Evolutionary conservation across 2,797 vertebrate species (phyloP).

Genomic region (Hydrophis major): DNA sequence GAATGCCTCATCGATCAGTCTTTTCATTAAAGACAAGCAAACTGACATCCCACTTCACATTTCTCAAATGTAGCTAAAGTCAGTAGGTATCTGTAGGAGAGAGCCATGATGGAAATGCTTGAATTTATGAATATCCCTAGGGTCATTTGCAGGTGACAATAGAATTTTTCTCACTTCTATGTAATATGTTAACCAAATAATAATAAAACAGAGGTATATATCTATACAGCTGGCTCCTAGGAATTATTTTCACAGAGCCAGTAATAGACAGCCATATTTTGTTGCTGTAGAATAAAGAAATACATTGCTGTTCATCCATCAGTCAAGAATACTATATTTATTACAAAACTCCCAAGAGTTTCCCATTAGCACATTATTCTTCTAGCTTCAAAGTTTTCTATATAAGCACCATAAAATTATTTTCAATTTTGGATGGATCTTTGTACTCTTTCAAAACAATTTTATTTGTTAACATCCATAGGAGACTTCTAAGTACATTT

Average conservation of each 20-base stretch:
- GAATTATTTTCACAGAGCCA: slow-evolving; percentile 43
- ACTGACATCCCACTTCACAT: background rate
- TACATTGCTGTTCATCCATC: slow-evolving; percentile 42
- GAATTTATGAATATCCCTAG: slow-evolving; percentile 37
- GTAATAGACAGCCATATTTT: slow-evolving; percentile 47
- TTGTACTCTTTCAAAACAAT: slow-evolving; percentile 30
- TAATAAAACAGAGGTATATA: slow-evolving; percentile 50
- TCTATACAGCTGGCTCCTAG: slow-evolving; percentile 23
- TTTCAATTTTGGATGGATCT: slow-evolving; percentile 49
- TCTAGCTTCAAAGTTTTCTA: slow-evolving; percentile 45
- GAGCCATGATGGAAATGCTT: slow-evolving; percentile 17
- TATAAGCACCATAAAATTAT: slow-evolving; percentile 33
- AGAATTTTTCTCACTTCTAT: slow-evolving; percentile 55
- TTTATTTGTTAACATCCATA: slow-evolving; percentile 36
- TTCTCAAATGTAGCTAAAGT: slow-evolving; percentile 19
- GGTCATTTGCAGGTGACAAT: slow-evolving; percentile 45
- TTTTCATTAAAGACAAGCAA: slow-evolving; percentile 20
- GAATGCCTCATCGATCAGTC: background rate
- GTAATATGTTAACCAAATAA: slow-evolving; percentile 48
- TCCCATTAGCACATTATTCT: slow-evolving; percentile 39
- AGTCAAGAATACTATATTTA: slow-evolving; percentile 42
- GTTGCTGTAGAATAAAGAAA: slow-evolving; percentile 57
- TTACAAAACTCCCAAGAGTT: slow-evolving; percentile 47
- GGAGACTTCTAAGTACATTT: slow-evolving; percentile 27
- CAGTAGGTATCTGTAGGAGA: slow-evolving; percentile 18